Conservation (phyloP, 2,113 vertebrate genomes). For the Thinocorus orbignyianus region DNA sequence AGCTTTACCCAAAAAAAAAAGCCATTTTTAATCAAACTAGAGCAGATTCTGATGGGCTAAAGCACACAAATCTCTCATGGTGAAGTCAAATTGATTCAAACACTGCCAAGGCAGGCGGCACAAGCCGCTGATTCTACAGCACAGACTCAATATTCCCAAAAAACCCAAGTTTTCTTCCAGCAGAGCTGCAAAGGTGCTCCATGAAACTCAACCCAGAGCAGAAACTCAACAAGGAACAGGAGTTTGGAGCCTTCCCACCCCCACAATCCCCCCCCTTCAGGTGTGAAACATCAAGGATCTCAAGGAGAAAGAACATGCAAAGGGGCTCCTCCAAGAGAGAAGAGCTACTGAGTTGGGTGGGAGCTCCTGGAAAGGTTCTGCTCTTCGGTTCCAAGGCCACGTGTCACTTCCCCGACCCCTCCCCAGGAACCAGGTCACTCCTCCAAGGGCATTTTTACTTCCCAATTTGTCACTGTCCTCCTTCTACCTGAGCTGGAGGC, state of each 20-base stretch:
- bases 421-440: conserved; percentile 9
- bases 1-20: not conserved
- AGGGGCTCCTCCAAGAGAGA: not conserved
- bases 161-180: not conserved
- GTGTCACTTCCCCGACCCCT: conserved; percentile 25
- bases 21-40: conserved; percentile 58
- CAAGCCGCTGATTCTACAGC: not conserved
- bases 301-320: conserved; percentile 18
- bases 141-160: not conserved
- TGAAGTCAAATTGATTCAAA: not conserved
- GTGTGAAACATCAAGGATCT: not conserved
- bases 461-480: conserved; percentile 44
- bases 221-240: conserved; percentile 22
- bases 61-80: conserved; percentile 21
- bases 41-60: conserved; percentile 27
- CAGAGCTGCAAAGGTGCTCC: conserved; percentile 1
- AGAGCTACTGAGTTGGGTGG: not conserved
- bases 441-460: not conserved
- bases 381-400: conserved; percentile 30
- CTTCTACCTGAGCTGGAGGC: conserved; percentile 86
- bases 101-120: not conserved
- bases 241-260: not conserved
- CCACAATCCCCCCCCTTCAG: not conserved
- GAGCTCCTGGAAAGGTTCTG: not conserved
- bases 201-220: not conserved